phyloP scores from a whole-genome alignment of 1,140 invertebrate genomes.

The Copidosoma floridanum region DNA sequence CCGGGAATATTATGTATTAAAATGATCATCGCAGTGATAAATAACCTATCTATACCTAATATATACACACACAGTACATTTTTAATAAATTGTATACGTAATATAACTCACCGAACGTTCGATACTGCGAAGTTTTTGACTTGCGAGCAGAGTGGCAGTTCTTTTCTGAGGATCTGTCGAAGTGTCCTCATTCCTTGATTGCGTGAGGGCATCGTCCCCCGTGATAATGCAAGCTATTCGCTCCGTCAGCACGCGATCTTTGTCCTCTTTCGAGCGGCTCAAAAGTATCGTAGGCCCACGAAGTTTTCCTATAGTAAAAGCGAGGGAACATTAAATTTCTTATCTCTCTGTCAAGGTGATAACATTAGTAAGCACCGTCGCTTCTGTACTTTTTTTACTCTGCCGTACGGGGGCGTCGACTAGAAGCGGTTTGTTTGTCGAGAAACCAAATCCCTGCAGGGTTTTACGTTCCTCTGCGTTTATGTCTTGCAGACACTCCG shows the following conservation, averaged over 20 bases:
- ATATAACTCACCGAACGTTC: constrained; percentile 31
- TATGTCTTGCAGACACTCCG: constrained; percentile 29
- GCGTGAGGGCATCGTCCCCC: constrained; percentile 42
- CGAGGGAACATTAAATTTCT: not conserved
- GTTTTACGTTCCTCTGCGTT: constrained; percentile 37
- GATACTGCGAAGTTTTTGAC: constrained; percentile 32
- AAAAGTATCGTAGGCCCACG: constrained; percentile 44
- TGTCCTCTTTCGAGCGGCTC: constrained; percentile 49
- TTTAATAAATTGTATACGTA: too few species aligned
- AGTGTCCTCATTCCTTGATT: constrained; percentile 28
- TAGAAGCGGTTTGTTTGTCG: constrained; percentile 41
- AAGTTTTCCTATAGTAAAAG: constrained; percentile 32
- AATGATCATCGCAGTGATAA: too few species aligned
- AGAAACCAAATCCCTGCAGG: constrained; percentile 50
- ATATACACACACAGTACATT: too few species aligned
- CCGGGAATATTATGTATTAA: too few species aligned
- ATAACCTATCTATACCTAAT: not conserved
- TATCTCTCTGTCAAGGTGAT: not conserved
- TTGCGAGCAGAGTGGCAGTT: constrained; percentile 28
- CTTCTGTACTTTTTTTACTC: constrained; percentile 37
- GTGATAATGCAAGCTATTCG: constrained; percentile 54
- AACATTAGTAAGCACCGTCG: constrained; percentile 25
- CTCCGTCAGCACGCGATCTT: constrained; percentile 53
- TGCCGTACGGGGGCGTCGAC: too few species aligned
- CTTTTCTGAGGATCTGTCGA: constrained; percentile 10